Evolutionary conservation across 2,113 vertebrate genomes (phyloP).

Genomic region (Brachypteracias leptosomus): DNA sequence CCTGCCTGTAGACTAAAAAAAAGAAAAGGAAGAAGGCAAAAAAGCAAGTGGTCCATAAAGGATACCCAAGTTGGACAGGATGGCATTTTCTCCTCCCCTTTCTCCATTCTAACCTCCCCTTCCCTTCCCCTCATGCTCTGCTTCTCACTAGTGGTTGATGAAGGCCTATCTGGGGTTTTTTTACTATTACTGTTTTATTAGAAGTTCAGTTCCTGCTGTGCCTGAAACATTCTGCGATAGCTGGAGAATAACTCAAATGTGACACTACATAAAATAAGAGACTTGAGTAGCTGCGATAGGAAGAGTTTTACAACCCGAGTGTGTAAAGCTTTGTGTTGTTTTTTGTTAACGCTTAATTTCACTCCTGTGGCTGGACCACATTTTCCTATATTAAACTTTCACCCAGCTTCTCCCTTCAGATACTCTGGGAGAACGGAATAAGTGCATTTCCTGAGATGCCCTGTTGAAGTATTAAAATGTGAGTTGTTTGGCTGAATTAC

Average conservation of each 20-base stretch:
- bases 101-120: neutral
- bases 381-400: neutral
- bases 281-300: neutral
- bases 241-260: slow-evolving; percentile 18
- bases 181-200: slow-evolving; percentile 12
- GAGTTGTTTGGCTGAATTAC: neutral
- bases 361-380: neutral
- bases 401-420: neutral
- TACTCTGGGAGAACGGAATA: neutral
- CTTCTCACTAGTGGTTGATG: neutral
- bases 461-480: neutral
- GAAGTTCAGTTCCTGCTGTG: neutral
- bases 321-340: neutral
- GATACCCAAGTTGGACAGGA: neutral
- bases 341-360: slow-evolving; percentile 17
- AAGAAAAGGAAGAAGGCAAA: neutral
- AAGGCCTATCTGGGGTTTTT: neutral
- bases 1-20: neutral
- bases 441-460: neutral
- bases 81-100: neutral
- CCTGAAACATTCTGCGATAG: neutral
- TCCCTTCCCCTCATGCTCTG: neutral
- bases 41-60: neutral
- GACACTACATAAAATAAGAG: slow-evolving; percentile 27
- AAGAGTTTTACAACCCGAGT: slow-evolving; percentile 9